Percentiles rank a stretch among this genome's conserved stretches.
These are phyloP conservation scores for Zaprionus nigranus DNA, from an alignment of 1,140 invertebrate species.

Conservation along the genomic window DNA sequence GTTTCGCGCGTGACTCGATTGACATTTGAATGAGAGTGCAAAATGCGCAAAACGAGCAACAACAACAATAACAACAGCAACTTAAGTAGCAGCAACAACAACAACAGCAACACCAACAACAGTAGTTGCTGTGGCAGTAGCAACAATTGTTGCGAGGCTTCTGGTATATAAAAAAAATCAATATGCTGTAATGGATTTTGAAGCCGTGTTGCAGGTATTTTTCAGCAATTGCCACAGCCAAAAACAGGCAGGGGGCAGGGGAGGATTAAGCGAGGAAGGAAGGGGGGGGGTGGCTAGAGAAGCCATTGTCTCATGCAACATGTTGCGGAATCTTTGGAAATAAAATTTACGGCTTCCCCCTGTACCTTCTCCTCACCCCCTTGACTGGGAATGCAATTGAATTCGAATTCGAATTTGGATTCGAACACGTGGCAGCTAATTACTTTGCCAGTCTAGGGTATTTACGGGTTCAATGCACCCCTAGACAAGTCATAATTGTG, in stretches of 20 bases:
- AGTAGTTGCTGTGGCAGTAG: neutral
- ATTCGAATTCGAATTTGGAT: constrained; percentile 32
- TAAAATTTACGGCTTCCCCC: constrained; percentile 21
- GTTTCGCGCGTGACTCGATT: constrained; percentile 73
- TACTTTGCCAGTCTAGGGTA: neutral
- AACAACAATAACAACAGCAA: constrained; percentile 17
- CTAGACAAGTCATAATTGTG: no score
- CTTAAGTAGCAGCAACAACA: constrained; percentile 35
- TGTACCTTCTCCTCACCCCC: neutral
- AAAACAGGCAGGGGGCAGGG: neutral
- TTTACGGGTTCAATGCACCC: neutral
- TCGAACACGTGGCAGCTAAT: constrained; percentile 16
- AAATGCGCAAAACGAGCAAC: constrained; percentile 66
- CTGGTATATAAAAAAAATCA: constrained; percentile 49
- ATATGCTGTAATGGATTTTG: constrained; percentile 74
- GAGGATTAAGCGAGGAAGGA: neutral
- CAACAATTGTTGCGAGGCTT: constrained; percentile 34
- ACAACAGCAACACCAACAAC: constrained; percentile 20
- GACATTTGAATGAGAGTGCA: constrained; percentile 78
- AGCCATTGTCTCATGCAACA: constrained; percentile 50
- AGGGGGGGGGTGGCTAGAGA: neutral
- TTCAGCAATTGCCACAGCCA: constrained; percentile 41
- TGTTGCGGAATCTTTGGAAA: constrained; percentile 47
- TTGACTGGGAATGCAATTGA: constrained; percentile 37
- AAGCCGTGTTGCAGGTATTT: constrained; percentile 66